A percentile compares a stretch with the other conserved stretches of the same genome.
Evolutionary conservation across 1,140 invertebrate species (phyloP).

Genomic region (Ptiloglossa arizonensis): DNA sequence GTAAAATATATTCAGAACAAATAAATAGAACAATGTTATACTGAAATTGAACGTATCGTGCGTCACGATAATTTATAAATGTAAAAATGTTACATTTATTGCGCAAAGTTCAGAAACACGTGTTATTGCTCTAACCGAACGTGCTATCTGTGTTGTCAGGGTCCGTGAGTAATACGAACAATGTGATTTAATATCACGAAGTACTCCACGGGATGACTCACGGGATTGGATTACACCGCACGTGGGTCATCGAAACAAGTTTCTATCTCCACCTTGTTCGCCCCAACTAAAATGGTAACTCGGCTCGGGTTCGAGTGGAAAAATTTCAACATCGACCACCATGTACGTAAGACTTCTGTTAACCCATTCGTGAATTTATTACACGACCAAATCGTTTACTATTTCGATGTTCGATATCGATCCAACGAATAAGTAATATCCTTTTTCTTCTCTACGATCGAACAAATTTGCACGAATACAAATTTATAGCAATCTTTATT

Average conservation of each 20-base stretch:
- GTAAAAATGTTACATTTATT: too few species aligned
- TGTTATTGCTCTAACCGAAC: background rate
- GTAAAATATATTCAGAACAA: too few species aligned
- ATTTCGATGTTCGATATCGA: too few species aligned
- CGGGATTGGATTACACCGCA: constrained; percentile 15
- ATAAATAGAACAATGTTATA: too few species aligned
- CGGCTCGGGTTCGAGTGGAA: background rate
- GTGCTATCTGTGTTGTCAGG: background rate
- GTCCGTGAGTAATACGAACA: constrained; percentile 18
- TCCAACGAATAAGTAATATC: too few species aligned
- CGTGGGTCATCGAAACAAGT: constrained; percentile 15
- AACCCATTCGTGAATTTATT: background rate
- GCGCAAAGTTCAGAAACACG: too few species aligned
- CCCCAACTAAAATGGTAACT: background rate
- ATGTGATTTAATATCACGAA: constrained; percentile 17
- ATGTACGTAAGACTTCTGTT: background rate
- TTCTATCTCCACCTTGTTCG: constrained; percentile 1
- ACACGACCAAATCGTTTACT: too few species aligned
- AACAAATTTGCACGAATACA: too few species aligned
- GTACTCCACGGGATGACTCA: constrained; percentile 13
- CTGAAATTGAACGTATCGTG: too few species aligned
- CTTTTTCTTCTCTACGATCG: too few species aligned
- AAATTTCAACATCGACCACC: background rate
- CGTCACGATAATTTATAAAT: too few species aligned
- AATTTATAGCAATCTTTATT: too few species aligned